These are phyloP conservation scores for Hippopotamus amphibius DNA, from an alignment of 2,113 vertebrate species.

Conservation along the genomic window DNA sequence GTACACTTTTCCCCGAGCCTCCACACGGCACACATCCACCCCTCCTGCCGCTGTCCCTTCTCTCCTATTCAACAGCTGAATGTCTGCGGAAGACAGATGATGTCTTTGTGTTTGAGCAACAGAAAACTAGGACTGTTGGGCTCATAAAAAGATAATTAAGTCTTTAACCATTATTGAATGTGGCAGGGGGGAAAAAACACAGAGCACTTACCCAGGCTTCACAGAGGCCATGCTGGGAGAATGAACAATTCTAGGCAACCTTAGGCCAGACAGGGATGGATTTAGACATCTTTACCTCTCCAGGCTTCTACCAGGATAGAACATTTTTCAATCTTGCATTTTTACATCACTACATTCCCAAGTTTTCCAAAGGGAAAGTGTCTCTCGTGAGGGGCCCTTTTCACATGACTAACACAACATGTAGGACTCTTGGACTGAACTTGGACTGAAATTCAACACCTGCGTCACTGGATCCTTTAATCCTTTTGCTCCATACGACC, in stretches of 20 bases:
- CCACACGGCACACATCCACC: background rate
- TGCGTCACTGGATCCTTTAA: background rate
- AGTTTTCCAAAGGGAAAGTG: background rate
- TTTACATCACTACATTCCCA: background rate
- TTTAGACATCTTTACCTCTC: background rate
- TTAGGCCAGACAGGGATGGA: background rate
- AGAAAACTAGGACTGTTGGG: slow-evolving; percentile 44
- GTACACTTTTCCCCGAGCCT: background rate
- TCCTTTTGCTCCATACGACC: background rate
- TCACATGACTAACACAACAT: background rate
- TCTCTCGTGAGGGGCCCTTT: background rate
- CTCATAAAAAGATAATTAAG: slow-evolving; percentile 66
- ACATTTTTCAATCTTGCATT: background rate
- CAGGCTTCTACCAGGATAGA: background rate
- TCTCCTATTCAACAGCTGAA: background rate
- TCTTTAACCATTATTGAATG: slow-evolving; percentile 60
- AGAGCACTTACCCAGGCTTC: slow-evolving; percentile 6
- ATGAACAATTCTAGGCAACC: background rate
- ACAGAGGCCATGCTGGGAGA: background rate
- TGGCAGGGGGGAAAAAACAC: background rate
- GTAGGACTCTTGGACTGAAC: background rate
- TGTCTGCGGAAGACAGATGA: background rate
- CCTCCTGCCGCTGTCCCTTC: background rate
- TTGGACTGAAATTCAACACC: background rate
- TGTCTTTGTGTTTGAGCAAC: slow-evolving; percentile 62